Base-by-base conservation (phyloP, 2,888 invertebrate species). In the Mimachlamys varia region DNA sequence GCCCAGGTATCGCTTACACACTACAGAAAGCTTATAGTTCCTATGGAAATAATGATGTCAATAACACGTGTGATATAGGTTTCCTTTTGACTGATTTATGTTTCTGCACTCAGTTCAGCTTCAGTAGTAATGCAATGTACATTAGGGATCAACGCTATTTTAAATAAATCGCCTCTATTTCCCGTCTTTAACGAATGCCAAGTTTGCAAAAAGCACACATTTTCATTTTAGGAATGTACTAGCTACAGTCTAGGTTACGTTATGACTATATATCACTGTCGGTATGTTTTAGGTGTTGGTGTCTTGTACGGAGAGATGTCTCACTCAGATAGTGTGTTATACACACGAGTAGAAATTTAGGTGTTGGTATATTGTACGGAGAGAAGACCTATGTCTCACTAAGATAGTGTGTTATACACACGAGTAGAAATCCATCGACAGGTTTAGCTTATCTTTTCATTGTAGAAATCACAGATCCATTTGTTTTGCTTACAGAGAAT, bases 271-370 rank as follows among this genome's bases (percentile, higher is more conserved):
- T 76, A 27, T 27, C 2, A 22, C 76, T 76, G 0, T 7, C 4
- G 44, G 44, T 44, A 7, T 44, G 44, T 44, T 44, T 44, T 44
- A 44, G 44, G 44, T 44, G 44, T 44, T 76, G 76, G 33, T 33
- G 27, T 76, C 0, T 0, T 76, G 19, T 76, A 7, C 33, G 76
- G 76, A 76, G 62, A n/a, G 62, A 33, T 76, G 76, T 62, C 62
- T 62, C 62, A 62, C 62, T n/a, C 2, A 76, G 0, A 33, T 44
- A 44, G 44, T 44, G 44, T 76, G 27, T 15, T 22, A 76, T 76
- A 33, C 76, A 76, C 76, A 27, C 76, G 27, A 76, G 76, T 76
- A 76, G 76, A 33, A 76, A 76, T 76, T n/a, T n/a, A n/a, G n/a
- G n/a, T n/a, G n/a, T n/a, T 76, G 62, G 27, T 27, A 76, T 76